Percentiles rank a stretch among this genome's conserved stretches.
Conservation (phyloP, 2,113 vertebrate species). For the Shinisaurus crocodilurus region DNA sequence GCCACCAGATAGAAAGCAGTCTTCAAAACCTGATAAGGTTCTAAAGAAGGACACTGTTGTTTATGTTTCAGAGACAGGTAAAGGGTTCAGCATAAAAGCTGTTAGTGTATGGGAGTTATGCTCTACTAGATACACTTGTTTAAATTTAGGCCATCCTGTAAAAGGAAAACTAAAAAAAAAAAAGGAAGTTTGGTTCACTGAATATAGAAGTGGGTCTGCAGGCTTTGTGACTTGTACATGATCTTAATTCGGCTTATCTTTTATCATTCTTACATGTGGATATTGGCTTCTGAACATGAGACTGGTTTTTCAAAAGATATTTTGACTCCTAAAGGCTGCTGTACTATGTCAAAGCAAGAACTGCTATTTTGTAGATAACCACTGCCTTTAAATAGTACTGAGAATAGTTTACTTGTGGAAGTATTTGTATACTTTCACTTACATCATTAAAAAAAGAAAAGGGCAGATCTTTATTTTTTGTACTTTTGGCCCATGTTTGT, state of each 20-base stretch:
- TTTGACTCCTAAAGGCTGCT: background rate
- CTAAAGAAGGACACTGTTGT: constrained; percentile 85
- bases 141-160: background rate
- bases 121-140: background rate
- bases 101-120: background rate
- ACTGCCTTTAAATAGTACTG: background rate
- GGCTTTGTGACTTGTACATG: background rate
- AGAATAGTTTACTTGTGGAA: background rate
- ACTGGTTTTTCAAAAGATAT: background rate
- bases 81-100: constrained; percentile 26
- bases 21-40: constrained; percentile 70
- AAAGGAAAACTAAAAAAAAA: rapidly evolving
- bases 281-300: background rate
- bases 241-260: background rate
- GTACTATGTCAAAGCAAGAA: background rate
- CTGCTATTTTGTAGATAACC: background rate
- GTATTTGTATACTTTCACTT: background rate
- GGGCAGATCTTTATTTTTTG: background rate
- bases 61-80: constrained; percentile 96
- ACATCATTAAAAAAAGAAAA: background rate
- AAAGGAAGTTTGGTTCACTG: background rate
- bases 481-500: background rate
- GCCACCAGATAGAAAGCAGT: constrained; percentile 74
- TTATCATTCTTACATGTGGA: background rate
- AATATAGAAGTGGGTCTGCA: background rate